phyloP scores from a whole-genome alignment of 1,140 invertebrate species.

The Pogonus chalceus region DNA sequence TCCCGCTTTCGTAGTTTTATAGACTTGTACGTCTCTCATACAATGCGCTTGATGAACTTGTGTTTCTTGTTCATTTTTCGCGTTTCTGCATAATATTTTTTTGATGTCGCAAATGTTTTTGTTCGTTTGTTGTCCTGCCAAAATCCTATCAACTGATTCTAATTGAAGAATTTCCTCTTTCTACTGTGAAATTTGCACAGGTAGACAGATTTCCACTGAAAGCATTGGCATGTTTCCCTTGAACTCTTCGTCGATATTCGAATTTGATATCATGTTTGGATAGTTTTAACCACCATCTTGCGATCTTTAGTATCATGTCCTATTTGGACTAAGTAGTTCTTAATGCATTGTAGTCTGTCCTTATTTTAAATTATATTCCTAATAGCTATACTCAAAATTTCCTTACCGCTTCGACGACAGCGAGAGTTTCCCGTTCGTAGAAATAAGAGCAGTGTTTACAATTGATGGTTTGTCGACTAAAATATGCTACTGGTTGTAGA shows the following conservation, averaged over 20 bases:
- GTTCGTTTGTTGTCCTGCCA: not conserved
- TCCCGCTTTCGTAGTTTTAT: not conserved
- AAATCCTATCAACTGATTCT: not conserved
- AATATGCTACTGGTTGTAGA: conserved; percentile 26
- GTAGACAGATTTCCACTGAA: conserved; percentile 21
- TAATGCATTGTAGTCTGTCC: conserved; percentile 24
- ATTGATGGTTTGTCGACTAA: conserved; percentile 10
- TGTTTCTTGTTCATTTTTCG: not conserved
- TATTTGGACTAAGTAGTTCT: conserved; percentile 24
- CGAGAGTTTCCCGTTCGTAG: conserved; percentile 24
- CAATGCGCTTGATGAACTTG: not conserved
- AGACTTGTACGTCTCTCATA: not conserved
- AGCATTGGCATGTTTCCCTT: conserved; percentile 32
- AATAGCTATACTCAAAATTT: conserved; percentile 12
- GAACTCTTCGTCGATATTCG: conserved; percentile 23
- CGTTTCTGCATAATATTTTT: not conserved
- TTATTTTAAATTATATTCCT: conserved; percentile 12
- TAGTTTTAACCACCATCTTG: conserved; percentile 29
- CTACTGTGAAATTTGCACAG: not conserved
- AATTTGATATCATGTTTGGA: conserved; percentile 27
- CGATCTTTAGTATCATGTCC: conserved; percentile 26
- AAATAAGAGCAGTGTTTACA: conserved; percentile 23
- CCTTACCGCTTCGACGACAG: conserved; percentile 10
- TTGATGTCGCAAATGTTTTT: not conserved
- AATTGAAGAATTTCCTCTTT: not conserved